A percentile compares a stretch with the other conserved stretches of the same genome.
Conservation (phyloP, 2,888 invertebrate genomes). For the Lasioglossum oenotherae region DNA sequence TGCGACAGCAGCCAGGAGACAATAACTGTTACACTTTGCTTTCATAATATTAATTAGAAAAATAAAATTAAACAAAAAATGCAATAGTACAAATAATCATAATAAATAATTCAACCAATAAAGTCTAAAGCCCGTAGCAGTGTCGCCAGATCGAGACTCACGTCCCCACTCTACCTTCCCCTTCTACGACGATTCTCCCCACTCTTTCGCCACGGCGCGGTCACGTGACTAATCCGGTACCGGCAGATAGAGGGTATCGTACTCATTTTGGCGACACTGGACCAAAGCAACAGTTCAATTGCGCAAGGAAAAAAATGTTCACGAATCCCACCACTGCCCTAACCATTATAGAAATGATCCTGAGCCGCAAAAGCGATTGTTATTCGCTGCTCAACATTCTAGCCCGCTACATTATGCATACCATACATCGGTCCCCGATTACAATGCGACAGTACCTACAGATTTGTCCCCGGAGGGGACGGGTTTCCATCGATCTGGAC, state of each 20-base stretch:
- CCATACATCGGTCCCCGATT: constrained; percentile 7
- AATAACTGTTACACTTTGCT: too few species aligned
- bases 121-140: too few species aligned
- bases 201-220: too few species aligned
- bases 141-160: too few species aligned
- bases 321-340: not conserved
- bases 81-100: too few species aligned
- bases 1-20: not conserved
- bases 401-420: constrained; percentile 27
- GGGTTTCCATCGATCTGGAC: not conserved
- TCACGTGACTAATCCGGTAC: too few species aligned
- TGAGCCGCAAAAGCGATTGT: not conserved
- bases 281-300: not conserved
- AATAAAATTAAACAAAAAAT: too few species aligned
- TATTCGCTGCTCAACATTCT: not conserved
- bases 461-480: not conserved
- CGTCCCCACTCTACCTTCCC: too few species aligned
- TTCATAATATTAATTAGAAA: too few species aligned
- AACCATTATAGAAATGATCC: not conserved
- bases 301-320: not conserved
- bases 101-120: too few species aligned
- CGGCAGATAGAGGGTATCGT: too few species aligned
- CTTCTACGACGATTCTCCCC: too few species aligned
- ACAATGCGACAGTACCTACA: constrained; percentile 2
- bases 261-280: not conserved